Percentiles rank a stretch among this genome's conserved stretches.
These are phyloP conservation scores for Carabus problematicus DNA, from an alignment of 2,888 invertebrate genomes.

Conservation along the genomic window DNA sequence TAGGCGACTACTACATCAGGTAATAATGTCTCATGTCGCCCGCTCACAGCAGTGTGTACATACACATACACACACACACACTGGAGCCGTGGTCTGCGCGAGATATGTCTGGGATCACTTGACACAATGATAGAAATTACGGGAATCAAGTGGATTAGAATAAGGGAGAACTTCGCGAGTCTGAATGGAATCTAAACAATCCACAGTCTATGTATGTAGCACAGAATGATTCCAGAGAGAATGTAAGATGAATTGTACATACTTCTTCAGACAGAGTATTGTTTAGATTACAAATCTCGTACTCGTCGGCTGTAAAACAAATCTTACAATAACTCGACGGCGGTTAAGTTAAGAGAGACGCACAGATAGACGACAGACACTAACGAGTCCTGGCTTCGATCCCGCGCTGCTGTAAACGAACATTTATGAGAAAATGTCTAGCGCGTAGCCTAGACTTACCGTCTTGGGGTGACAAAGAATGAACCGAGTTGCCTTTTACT, in stretches of 20 bases:
- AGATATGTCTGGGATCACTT: too few species aligned
- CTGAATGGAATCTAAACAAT: too few species aligned
- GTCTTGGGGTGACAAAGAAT: slow-evolving; percentile 67
- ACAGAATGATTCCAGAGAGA: too few species aligned
- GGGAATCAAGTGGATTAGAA: too few species aligned
- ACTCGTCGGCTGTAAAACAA: slow-evolving; percentile 30
- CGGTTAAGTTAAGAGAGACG: too few species aligned
- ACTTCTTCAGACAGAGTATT: too few species aligned
- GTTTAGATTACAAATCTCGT: too few species aligned
- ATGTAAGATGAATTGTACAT: too few species aligned
- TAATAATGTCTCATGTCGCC: slow-evolving; percentile 12
- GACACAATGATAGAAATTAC: too few species aligned
- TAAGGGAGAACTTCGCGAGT: too few species aligned
- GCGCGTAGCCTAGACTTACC: slow-evolving; percentile 68
- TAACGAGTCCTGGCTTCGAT: slow-evolving; percentile 18
- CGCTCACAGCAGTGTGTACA: not conserved
- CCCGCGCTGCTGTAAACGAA: slow-evolving; percentile 36
- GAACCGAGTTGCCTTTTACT: slow-evolving; percentile 66
- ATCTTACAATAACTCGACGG: slow-evolving; percentile 29
- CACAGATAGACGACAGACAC: not conserved
- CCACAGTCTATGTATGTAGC: too few species aligned
- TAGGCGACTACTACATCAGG: not conserved
- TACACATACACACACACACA: not conserved
- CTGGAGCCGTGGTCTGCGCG: too few species aligned
- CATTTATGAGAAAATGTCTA: slow-evolving; percentile 36